These are phyloP conservation scores for Leptocoma aspasia DNA, from an alignment of 2,113 vertebrate species.

Conservation along the genomic window DNA sequence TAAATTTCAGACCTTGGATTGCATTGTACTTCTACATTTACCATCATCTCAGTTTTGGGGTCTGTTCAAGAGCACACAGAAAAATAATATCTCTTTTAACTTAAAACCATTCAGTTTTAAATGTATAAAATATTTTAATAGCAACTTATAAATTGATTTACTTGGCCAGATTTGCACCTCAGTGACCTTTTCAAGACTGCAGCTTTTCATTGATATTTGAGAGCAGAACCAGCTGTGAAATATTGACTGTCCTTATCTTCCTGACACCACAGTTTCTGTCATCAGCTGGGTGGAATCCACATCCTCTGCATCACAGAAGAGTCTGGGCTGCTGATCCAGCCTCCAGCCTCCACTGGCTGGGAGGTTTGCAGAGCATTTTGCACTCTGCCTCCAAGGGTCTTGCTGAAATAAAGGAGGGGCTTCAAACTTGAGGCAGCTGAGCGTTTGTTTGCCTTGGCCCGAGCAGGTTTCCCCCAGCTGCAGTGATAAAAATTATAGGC, in stretches of 20 bases:
- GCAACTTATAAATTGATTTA: not conserved
- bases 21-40: not conserved
- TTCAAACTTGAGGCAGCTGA: not conserved
- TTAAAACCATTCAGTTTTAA: not conserved
- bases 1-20: not conserved
- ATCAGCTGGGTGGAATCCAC: not conserved
- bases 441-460: not conserved
- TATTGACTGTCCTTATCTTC: not conserved
- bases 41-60: not conserved
- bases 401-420: not conserved
- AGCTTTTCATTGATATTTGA: not conserved
- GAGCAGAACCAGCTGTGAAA: not conserved
- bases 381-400: fast-evolving
- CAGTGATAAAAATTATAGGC: not conserved
- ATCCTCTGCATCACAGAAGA: not conserved
- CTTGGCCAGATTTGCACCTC: not conserved
- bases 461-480: not conserved
- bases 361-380: not conserved
- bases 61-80: not conserved
- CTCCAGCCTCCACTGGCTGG: not conserved
- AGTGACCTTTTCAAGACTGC: not conserved
- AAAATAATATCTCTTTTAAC: not conserved
- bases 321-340: not conserved
- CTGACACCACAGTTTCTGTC: not conserved
- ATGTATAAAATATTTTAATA: not conserved